phyloP scores from a whole-genome alignment of 2,797 vertebrate species.

The Heteromormyrus szaboi region DNA sequence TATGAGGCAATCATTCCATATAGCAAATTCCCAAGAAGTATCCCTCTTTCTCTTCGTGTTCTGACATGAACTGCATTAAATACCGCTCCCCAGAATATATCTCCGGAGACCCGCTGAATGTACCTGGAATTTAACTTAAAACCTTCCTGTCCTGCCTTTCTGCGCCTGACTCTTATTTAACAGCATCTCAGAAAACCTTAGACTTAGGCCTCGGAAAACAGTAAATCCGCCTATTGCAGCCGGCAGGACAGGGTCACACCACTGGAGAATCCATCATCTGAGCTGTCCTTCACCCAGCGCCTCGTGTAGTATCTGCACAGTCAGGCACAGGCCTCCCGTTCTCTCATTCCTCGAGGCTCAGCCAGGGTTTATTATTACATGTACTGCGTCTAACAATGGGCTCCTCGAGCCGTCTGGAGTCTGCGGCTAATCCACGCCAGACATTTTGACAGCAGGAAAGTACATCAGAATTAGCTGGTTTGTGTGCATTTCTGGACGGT shows the following conservation, averaged over 20 bases:
- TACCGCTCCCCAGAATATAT: background rate
- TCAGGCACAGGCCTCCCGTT: constrained; percentile 19
- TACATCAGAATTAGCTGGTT: constrained; percentile 54
- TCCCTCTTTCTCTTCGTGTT: background rate
- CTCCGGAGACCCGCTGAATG: background rate
- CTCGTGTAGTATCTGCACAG: constrained; percentile 5
- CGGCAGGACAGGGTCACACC: background rate
- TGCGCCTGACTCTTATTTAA: background rate
- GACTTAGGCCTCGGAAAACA: constrained; percentile 4
- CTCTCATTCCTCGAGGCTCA: constrained; percentile 22
- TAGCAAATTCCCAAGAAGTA: background rate
- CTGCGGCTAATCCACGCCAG: constrained; percentile 75
- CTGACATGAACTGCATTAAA: constrained; percentile 6
- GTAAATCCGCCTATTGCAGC: constrained; percentile 9
- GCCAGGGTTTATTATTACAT: constrained; percentile 39
- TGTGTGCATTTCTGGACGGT: constrained; percentile 37
- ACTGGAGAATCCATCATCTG: constrained; percentile 19
- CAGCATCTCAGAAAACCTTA: background rate
- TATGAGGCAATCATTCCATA: constrained; percentile 15
- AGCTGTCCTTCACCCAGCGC: background rate
- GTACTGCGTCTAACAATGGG: constrained; percentile 54
- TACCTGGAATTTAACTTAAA: constrained; percentile 5
- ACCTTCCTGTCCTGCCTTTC: background rate
- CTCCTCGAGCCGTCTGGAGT: constrained; percentile 69
- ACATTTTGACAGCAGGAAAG: constrained; percentile 76